phyloP scores from a whole-genome alignment of 2,113 vertebrate species.

The Phyllostomus discolor region DNA sequence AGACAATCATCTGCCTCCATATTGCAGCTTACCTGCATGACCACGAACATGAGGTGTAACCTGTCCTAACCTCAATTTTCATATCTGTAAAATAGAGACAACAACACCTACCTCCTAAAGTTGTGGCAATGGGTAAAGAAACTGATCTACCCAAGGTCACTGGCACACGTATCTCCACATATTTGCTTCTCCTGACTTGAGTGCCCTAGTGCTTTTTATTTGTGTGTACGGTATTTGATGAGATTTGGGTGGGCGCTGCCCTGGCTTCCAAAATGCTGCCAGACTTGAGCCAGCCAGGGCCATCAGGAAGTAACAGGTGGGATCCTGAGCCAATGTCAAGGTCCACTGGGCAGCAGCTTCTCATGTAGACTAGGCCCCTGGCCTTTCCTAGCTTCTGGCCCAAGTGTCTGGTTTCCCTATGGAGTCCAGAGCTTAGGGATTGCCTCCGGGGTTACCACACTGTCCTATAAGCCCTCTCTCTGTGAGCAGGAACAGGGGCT shows the following conservation, averaged over 20 bases:
- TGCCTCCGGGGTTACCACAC: neutral
- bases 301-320: neutral
- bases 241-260: neutral
- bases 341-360: neutral
- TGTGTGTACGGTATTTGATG: neutral
- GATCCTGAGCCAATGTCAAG: neutral
- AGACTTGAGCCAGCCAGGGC: neutral
- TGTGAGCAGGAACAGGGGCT: neutral
- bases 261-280: neutral
- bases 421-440: neutral
- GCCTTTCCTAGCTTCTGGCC: neutral
- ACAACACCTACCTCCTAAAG: neutral
- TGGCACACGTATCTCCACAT: neutral
- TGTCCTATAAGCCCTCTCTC: neutral
- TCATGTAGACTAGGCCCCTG: neutral
- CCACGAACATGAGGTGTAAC: neutral
- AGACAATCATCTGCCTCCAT: neutral
- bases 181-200: neutral
- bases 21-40: neutral
- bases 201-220: neutral
- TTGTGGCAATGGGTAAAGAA: neutral
- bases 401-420: neutral
- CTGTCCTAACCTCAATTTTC: neutral
- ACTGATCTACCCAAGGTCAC: neutral
- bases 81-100: neutral